Conservation (phyloP, 2,797 vertebrate genomes). For the Thaleichthys pacificus region DNA sequence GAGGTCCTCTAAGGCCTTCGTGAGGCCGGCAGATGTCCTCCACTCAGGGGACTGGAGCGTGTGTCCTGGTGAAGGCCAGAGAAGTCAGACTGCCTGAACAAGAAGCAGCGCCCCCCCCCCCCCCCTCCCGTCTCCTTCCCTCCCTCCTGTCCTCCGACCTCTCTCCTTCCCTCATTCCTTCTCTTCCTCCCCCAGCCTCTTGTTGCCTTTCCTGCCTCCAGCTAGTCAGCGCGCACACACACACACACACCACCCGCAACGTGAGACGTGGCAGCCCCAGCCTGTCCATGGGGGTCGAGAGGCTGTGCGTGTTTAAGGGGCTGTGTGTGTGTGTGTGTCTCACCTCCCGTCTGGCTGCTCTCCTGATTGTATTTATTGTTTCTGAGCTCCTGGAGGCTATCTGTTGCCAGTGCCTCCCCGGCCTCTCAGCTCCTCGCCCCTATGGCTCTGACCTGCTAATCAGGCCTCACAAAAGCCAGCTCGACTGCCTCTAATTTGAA, state of each 20-base stretch:
- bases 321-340: conserved; percentile 15
- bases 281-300: conserved; percentile 23
- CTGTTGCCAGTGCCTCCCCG: conserved; percentile 35
- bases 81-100: conserved; percentile 28
- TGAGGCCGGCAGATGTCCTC: conserved; percentile 62
- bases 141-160: not conserved
- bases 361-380: conserved; percentile 68
- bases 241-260: not conserved
- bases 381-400: conserved; percentile 38
- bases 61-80: conserved; percentile 45
- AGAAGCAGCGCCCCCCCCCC: conserved; percentile 14
- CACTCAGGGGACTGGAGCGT: conserved; percentile 50
- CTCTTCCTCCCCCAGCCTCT: not conserved
- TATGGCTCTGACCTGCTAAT: conserved; percentile 69
- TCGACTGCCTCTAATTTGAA: conserved; percentile 77
- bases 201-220: not conserved
- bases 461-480: conserved; percentile 70
- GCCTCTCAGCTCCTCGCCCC: conserved; percentile 44
- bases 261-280: conserved; percentile 2
- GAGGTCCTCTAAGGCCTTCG: conserved; percentile 15
- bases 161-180: not conserved
- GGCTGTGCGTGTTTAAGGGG: not conserved
- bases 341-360: conserved; percentile 44
- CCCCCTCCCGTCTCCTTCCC: not conserved
- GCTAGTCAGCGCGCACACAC: not conserved